These are phyloP conservation scores for Mesorhabditis belari DNA, from an alignment of 2,888 invertebrate genomes.

Conservation along the genomic window DNA sequence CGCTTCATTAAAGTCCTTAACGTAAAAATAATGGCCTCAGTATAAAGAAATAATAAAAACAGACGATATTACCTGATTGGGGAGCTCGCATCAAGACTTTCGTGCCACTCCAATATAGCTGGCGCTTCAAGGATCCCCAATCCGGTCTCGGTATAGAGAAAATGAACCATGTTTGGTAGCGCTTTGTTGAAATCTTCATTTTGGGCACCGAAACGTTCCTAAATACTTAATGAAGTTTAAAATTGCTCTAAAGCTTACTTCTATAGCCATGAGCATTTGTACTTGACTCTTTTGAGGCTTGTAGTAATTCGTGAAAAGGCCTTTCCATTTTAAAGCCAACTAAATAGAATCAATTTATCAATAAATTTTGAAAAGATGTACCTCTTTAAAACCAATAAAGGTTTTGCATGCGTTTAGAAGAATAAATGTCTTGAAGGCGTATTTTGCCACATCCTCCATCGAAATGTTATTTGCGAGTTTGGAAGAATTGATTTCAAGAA, in stretches of 20 bases:
- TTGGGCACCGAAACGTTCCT: slow-evolving; percentile 12
- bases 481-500: slow-evolving; percentile 48
- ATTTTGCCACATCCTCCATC: slow-evolving; percentile 34
- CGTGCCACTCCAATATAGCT: slow-evolving; percentile 32
- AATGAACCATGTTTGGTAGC: slow-evolving; percentile 26
- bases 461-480: slow-evolving; percentile 46
- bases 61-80: slow-evolving; percentile 6
- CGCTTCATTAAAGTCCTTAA: slow-evolving; percentile 6
- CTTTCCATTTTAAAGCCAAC: slow-evolving; percentile 28
- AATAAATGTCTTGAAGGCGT: slow-evolving; percentile 36
- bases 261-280: slow-evolving; percentile 39
- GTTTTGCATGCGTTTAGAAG: slow-evolving; percentile 12
- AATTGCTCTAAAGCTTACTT: slow-evolving; percentile 15
- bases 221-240: too few species aligned
- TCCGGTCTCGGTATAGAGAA: slow-evolving; percentile 28
- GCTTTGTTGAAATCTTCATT: slow-evolving; percentile 5
- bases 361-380: slow-evolving; percentile 2
- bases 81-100: slow-evolving; percentile 10
- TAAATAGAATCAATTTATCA: slow-evolving; percentile 10
- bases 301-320: slow-evolving; percentile 41
- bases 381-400: slow-evolving; percentile 9
- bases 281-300: slow-evolving; percentile 18
- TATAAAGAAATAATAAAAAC: too few species aligned
- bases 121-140: slow-evolving; percentile 19
- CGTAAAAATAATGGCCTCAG: not conserved